A percentile compares a stretch with the other conserved stretches of the same genome.
Conservation (phyloP, 2,113 vertebrate genomes). For the Zootoca vivipara region DNA sequence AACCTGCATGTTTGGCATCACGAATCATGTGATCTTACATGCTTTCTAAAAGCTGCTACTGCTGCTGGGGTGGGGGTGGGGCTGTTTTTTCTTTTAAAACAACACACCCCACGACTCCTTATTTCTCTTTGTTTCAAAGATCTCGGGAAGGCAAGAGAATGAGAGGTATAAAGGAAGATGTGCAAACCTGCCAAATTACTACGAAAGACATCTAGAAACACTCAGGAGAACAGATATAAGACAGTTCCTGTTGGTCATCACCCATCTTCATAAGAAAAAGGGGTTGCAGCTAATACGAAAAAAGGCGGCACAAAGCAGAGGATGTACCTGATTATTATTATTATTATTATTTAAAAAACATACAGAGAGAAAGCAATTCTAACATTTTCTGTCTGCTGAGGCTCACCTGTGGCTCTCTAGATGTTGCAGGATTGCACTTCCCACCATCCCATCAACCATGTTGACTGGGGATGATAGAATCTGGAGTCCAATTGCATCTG, state of each 20-base stretch:
- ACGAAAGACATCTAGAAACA: neutral
- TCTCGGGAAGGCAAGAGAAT: neutral
- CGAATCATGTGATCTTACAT: constrained; percentile 27
- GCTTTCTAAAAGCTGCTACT: constrained; percentile 13
- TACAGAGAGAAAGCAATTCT: too few relatives aligned
- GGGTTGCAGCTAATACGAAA: neutral
- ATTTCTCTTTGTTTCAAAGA: neutral
- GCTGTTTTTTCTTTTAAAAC: neutral
- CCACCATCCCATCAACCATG: too few relatives aligned
- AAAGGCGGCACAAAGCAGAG: neutral
- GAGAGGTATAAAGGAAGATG: neutral
- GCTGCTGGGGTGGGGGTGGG: neutral
- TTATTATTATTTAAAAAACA: too few relatives aligned
- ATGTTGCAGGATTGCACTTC: too few relatives aligned
- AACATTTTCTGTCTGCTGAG: too few relatives aligned
- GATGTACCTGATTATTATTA: neutral
- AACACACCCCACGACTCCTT: too few relatives aligned
- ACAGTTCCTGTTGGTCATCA: neutral
- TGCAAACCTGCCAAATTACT: neutral
- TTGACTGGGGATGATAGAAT: too few relatives aligned
- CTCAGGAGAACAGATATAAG: neutral
- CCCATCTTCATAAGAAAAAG: neutral
- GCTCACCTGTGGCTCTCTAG: too few relatives aligned
- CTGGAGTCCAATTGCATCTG: too few relatives aligned
- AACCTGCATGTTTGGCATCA: neutral